These are phyloP conservation scores for Phoebastria nigripes DNA, from an alignment of 2,797 vertebrate genomes.

Conservation along the genomic window DNA sequence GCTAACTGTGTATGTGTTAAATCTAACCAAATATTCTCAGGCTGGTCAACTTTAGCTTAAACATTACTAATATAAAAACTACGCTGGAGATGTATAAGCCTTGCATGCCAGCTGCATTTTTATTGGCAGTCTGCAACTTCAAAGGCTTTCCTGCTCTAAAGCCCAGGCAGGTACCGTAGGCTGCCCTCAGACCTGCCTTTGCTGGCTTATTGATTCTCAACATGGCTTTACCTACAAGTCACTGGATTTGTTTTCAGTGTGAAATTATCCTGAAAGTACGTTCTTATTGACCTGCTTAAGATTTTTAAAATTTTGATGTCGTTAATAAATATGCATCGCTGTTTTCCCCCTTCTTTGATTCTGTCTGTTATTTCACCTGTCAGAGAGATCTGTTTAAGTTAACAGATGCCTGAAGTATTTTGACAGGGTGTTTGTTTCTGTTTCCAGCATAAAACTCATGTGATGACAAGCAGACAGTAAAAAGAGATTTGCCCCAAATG, in stretches of 20 bases:
- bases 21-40: not conserved
- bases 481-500: constrained; percentile 51
- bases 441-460: constrained; percentile 40
- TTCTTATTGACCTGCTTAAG: not conserved
- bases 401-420: constrained; percentile 49
- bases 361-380: constrained; percentile 32
- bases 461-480: constrained; percentile 56
- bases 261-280: constrained; percentile 19
- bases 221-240: constrained; percentile 54
- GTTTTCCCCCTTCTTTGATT: not conserved
- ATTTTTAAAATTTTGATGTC: not conserved
- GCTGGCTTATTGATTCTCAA: constrained; percentile 73
- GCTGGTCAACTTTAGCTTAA: not conserved
- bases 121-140: constrained; percentile 79
- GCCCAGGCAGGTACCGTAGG: constrained; percentile 57
- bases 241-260: constrained; percentile 22
- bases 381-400: not conserved
- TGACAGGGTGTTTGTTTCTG: constrained; percentile 54
- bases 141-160: constrained; percentile 75
- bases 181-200: constrained; percentile 41
- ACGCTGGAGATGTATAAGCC: constrained; percentile 8
- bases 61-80: constrained; percentile 30
- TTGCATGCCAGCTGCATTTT: constrained; percentile 76
- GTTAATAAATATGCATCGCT: not conserved
- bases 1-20: not conserved